Evolutionary conservation across 2,888 invertebrate genomes (phyloP), one percentile per base, ranked within the genome.

Genomic region (Trissolcus japonicus): DNA sequence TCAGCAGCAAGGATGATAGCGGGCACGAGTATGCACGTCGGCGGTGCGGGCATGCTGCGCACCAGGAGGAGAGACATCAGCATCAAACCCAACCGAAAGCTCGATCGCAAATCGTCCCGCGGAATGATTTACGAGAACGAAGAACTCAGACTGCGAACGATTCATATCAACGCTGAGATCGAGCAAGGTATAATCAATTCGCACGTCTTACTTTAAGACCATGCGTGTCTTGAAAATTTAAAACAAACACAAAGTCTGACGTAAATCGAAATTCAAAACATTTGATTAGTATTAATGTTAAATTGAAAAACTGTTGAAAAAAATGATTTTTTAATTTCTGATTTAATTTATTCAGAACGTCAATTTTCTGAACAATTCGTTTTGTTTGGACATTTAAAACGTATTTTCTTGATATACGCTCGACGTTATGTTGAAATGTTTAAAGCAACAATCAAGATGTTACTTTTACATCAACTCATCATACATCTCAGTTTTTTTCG

Each of bases 111-210:
- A 90, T 96, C 96, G 65, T 96, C 96, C 80, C 94, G 96, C 88
- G 96, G 96, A 80, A 96, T 96, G 96, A 94, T 96, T 83, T 96
- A 95, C 91, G 97, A 97, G 91, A 97, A 97, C 92, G 97, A 97
- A 87, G 97, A 96, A 89, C 91, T 97, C 62, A 91, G 97, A 81
- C 90, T 96, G 87, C 93, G 96, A 84, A 96, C 96, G 41, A 96
- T 96, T 88, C 95, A 96, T 86, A 96, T 96, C 86, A 96, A 96
- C 89, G 96, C 96, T 69, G 96, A 96, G 91, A 95, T 97, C 59
- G 97, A 97, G 90, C 92, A 95, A 92, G 96, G 96, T 95, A 91
- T 16, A 14, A 16, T 46, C 16, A 46, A 16, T 7, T 11, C 35
- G 6, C 7, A 35, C 11, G 35, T 35, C 35, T 35, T 35, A 35